These are phyloP conservation scores for Drosophila triauraria DNA, from an alignment of 1,140 invertebrate genomes.

Conservation along the genomic window DNA sequence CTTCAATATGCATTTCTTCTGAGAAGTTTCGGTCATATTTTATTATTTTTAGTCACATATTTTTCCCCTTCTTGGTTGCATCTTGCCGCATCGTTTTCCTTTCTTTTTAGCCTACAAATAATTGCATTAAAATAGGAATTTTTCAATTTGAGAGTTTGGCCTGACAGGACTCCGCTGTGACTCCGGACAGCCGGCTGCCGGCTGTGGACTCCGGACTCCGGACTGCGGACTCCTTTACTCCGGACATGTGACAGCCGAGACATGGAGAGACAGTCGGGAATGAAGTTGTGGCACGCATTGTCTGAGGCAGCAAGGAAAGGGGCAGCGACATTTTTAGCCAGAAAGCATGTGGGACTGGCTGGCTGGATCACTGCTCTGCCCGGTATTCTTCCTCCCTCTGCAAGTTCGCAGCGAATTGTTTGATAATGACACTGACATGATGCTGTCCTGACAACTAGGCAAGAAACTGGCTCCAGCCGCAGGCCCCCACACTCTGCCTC, in stretches of 20 bases:
- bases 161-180: conserved; percentile 46
- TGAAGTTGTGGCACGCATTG: conserved; percentile 65
- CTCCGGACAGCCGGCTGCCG: conserved; percentile 4
- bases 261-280: conserved; percentile 34
- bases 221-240: conserved; percentile 3
- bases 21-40: background rate
- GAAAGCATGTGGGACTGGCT: conserved; percentile 45
- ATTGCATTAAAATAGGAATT: conserved; percentile 69
- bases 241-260: conserved; percentile 52
- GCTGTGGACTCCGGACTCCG: background rate
- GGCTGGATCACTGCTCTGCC: background rate
- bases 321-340: conserved; percentile 55
- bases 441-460: conserved; percentile 68
- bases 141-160: conserved; percentile 66
- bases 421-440: conserved; percentile 81
- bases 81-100: conserved; percentile 18
- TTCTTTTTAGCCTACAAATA: conserved; percentile 60
- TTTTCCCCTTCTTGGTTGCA: background rate
- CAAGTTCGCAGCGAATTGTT: conserved; percentile 65
- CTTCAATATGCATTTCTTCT: background rate
- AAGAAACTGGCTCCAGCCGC: conserved; percentile 42
- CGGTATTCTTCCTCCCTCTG: background rate
- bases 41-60: background rate
- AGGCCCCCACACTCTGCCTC: background rate
- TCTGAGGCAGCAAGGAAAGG: conserved; percentile 42